Evolutionary conservation across 2,888 invertebrate genomes (phyloP).

Genomic region (Brachypalpus laphriformis): DNA sequence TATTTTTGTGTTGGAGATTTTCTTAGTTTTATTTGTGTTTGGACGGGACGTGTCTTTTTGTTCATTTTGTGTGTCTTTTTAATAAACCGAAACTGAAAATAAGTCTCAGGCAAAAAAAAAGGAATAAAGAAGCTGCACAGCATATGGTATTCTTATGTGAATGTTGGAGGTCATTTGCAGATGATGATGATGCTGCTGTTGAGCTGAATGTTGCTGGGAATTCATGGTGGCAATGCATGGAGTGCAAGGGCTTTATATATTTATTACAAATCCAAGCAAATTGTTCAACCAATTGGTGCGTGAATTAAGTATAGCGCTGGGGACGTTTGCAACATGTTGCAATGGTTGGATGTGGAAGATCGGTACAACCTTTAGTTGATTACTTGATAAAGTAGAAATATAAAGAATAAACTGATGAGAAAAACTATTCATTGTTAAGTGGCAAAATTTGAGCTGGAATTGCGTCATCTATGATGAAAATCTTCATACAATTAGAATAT

Average conservation of each 20-base stretch:
- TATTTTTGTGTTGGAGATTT: slow-evolving; percentile 51
- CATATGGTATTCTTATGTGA: not conserved
- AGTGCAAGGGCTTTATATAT: not conserved
- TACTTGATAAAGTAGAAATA: no score
- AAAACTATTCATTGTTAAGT: no score
- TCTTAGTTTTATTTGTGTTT: slow-evolving; percentile 51
- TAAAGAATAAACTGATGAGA: no score
- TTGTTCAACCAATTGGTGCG: not conserved
- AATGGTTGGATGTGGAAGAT: no score
- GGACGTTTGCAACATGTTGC: no score
- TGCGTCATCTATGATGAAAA: no score
- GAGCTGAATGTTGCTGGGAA: not conserved
- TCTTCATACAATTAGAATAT: no score
- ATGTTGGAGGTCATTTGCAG: not conserved
- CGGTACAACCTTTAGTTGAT: no score
- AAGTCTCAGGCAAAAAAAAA: not conserved
- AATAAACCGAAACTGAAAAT: slow-evolving; percentile 49
- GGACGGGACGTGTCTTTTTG: not conserved
- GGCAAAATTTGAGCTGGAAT: no score
- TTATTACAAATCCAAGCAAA: not conserved
- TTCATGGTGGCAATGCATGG: not conserved
- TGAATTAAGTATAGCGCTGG: no score
- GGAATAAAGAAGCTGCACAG: not conserved
- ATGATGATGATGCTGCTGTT: not conserved
- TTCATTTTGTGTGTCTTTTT: slow-evolving; percentile 49